Evolutionary conservation across 2,888 invertebrate species (phyloP).

Genomic region (Myathropa florea): DNA sequence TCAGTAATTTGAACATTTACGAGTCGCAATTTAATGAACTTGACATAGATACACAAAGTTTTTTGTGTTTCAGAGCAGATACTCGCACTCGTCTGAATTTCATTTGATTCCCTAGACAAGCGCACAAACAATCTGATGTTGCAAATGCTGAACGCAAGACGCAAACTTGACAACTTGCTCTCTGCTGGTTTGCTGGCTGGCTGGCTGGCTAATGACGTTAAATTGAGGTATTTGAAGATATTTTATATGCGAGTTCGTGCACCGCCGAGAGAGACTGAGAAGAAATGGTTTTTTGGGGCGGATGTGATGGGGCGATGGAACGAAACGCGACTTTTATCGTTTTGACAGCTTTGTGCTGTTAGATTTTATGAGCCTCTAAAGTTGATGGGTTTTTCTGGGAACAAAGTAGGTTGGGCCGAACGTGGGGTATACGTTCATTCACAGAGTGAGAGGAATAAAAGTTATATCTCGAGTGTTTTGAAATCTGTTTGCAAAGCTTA

Average conservation of each 20-base stretch:
- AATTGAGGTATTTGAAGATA: slow-evolving; percentile 28
- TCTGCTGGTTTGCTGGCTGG: background rate
- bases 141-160: background rate
- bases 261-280: background rate
- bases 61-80: background rate
- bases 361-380: slow-evolving; percentile 42
- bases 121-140: background rate
- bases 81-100: background rate
- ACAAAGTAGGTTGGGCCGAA: background rate
- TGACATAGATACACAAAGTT: slow-evolving; percentile 48
- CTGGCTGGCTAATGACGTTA: slow-evolving; percentile 39
- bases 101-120: background rate
- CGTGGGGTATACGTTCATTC: background rate
- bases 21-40: slow-evolving; percentile 59
- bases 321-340: slow-evolving; percentile 29
- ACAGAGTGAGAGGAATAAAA: background rate
- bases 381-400: slow-evolving; percentile 29
- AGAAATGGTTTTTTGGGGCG: slow-evolving; percentile 7
- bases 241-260: slow-evolving; percentile 37
- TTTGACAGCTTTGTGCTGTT: slow-evolving; percentile 30
- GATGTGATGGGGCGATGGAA: slow-evolving; percentile 13
- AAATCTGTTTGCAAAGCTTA: too few relatives aligned
- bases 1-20: slow-evolving; percentile 47
- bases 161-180: background rate
- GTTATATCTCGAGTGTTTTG: too few relatives aligned